Base-by-base conservation (phyloP, 2,888 invertebrate genomes). In the Leptopilina syphax region DNA sequence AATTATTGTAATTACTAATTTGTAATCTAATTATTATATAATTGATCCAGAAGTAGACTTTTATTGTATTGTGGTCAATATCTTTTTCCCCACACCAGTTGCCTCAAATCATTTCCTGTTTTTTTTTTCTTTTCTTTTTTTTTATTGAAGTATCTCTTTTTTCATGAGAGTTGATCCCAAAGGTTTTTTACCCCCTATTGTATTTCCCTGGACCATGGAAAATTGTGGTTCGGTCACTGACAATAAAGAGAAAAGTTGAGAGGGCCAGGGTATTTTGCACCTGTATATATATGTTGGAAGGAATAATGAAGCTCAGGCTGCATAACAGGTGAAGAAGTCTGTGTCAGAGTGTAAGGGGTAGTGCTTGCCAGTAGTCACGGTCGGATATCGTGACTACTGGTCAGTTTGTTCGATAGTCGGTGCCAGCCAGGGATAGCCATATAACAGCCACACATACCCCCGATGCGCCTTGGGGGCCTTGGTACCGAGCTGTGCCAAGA, bases 401-500 rank as follows among this genome's bases (percentile, higher is more conserved):
- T 92, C 92, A 92, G 92, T 92, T 92, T 92, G 92, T 92, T 92
- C 92, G 90, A 92, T 92, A 92, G 91, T 91, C 85, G 91, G 91
- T 92, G 90, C 92, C 91, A 91, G 91, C 89, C 90, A 89, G 90
- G 85, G 90, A 88, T 90, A 87, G 89, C 89, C 90, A 87, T 85
- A 88, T 86, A 88, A 85, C 87, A 84, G 82, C 81, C 82, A 82
- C 82, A 84, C 85, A 85, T 84, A 85, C 44, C 44, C 44, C 82
- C 78, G 82, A 83, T 84, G 87, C 84, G 82, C 87, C 86, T 83
- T 83, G 81, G 85, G 87, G 89, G 89, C 91, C 91, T 91, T 91
- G 91, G 91, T 91, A 89, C 91, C 91, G 89, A 87, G 89, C 88
- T 89, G 91, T 91, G 87, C 91, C 91, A 91, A 89, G 89, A 89